Base-by-base conservation (phyloP, 2,113 vertebrate genomes). In the Brienomyrus longianalis region DNA sequence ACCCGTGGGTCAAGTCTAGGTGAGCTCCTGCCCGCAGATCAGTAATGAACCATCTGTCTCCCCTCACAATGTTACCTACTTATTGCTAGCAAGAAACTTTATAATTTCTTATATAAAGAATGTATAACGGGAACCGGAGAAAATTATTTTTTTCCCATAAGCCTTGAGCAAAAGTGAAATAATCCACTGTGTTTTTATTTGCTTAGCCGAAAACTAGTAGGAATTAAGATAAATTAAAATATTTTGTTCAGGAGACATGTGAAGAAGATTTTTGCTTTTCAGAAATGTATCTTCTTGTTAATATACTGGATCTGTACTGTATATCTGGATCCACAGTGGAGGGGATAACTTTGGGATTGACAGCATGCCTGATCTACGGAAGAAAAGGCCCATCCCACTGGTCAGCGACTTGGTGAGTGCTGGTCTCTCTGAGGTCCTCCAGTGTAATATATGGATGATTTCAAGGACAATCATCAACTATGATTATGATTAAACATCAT, bases 331-430 rank as follows among this genome's bases (percentile, higher is more conserved):
- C 10, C 91, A 31, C 89, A 98, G 98, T 90, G 97, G 95, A 5
- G 97, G 95, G 84, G 94, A 96, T n/a, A 96, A 97, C 10, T 99
- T 98, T 92, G 98, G 98, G 87, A 99, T 99, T 0, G 98, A 99
- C 92, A 99, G 98, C 94, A 99, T 98, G 97, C 98, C 98, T 0
- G 97, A 98, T 92, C 96, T 99, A 66, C 96, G 97, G 80, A 98
- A 97, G 94, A 98, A 96, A 94, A 98, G 97, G 91, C 97, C 97
- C 15, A 95, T 99, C 89, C 98, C 98, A 0, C 96, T 99, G 91
- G 98, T 99, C 94, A 99, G 98, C 93, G 98, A 99, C 92, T 92
- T 99, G 98, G 98, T 99, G 92, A 97, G 98, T 94, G 27, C 50
- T 13, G 43, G 13, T 92, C 35, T 7, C 17, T 51, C 23, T 45